Evolutionary conservation across 2,888 invertebrate species (phyloP), one percentile per base, ranked within the genome.

Genomic region (Dorcus parallelipipedus): DNA sequence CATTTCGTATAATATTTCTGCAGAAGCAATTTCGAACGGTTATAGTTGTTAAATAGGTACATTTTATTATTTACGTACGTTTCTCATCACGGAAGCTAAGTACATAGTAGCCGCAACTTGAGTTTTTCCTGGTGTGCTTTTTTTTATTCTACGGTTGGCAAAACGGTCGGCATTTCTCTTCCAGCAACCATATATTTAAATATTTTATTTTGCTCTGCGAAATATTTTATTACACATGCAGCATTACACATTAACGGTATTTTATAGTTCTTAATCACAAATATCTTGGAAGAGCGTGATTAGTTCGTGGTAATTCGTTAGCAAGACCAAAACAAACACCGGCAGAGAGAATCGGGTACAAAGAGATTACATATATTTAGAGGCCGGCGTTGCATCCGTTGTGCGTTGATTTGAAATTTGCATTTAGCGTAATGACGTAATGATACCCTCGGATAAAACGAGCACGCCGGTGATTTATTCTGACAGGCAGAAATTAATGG

Each of bases 351-450:
- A 33, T 33, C 26, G 26, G 26, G 3, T 45, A 45, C 45, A 45
- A 20, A 9, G 23, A 45, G 49, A 55, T 61, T 58, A 52, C 53
- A 52, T 45, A 47, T 45, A 49, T 58, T 49, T 59, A 51, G 51
- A 33, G 26, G 4, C 20, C 26, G 26, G 26, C 26, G 26, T 52
- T 49, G 49, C 59, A 56, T 49, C 47, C 50, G 49, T 54, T 54
- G 57, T 56, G 52, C 49, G 59, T 60, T 49, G 52, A 54, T 57
- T 56, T 54, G 43, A 58, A 60, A 58, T 60, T 60, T 60, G 57
- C 60, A 57, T 60, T 58, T 58, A 58, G 54, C 52, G 47, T 60
- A 60, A 58, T 60, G 43, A 54, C 49, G 51, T 60, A 60, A 60
- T 59, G 61, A 52, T 55, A 61, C 58, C 42, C 54, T 54, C 40